phyloP scores from a whole-genome alignment of 1,140 invertebrate genomes.

The Tetragonula clypearis region DNA sequence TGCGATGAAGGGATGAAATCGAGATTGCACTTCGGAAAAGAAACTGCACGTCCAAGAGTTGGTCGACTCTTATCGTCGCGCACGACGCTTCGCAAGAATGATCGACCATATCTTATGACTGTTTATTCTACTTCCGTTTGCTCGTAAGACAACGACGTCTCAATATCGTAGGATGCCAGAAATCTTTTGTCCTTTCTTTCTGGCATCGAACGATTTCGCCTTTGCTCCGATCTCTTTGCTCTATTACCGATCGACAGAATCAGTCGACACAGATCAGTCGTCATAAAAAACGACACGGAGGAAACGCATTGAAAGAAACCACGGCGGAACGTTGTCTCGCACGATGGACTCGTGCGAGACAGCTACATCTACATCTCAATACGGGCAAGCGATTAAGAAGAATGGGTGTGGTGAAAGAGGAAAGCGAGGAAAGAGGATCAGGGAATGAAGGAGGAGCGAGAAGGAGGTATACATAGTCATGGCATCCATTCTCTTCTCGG shows the following conservation, averaged over 20 bases:
- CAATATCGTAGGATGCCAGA: conserved; percentile 63
- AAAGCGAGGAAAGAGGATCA: conserved; percentile 51
- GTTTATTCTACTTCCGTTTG: conserved; percentile 67
- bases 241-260: not conserved
- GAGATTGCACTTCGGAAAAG: not conserved
- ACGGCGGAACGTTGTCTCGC: conserved; percentile 36
- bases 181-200: not conserved
- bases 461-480: conserved; percentile 65
- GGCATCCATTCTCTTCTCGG: conserved; percentile 65
- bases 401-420: conserved; percentile 50
- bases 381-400: conserved; percentile 59
- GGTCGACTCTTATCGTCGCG: not conserved
- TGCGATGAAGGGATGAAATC: not conserved
- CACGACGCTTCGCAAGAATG: conserved; percentile 56
- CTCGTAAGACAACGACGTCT: conserved; percentile 73
- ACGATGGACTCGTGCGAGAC: conserved; percentile 1
- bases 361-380: conserved; percentile 43
- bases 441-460: conserved; percentile 55
- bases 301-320: not conserved
- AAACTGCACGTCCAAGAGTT: conserved; percentile 12
- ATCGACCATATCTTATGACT: conserved; percentile 72
- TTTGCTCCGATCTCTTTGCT: too few species aligned
- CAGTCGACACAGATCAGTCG: too few species aligned
- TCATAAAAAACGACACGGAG: too few species aligned
- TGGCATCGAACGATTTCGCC: not conserved